phyloP scores from a whole-genome alignment of 2,888 invertebrate genomes.

The Anthophora plumipes region DNA sequence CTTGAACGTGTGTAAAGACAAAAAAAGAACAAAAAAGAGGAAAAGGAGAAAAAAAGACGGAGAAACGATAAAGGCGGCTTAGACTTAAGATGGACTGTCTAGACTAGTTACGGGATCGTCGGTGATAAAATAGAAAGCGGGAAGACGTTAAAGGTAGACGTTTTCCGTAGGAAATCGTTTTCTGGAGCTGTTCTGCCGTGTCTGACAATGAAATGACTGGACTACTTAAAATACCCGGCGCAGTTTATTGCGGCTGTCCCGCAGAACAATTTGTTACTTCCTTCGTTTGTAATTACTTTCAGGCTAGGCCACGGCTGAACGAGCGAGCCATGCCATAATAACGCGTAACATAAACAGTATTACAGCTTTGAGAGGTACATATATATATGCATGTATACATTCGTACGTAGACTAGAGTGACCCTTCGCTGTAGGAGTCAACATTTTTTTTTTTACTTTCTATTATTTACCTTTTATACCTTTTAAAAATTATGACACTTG shows the following conservation, averaged over 20 bases:
- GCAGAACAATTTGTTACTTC: slow-evolving; percentile 77
- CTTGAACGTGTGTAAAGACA: not conserved
- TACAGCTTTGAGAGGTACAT: not conserved
- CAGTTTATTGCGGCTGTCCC: slow-evolving; percentile 78
- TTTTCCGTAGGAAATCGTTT: slow-evolving; percentile 62
- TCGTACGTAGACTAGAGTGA: no score
- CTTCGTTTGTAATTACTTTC: slow-evolving; percentile 75
- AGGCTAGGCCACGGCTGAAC: slow-evolving; percentile 66
- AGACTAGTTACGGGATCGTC: slow-evolving; percentile 38
- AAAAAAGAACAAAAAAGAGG: not conserved
- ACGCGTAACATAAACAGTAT: slow-evolving; percentile 35
- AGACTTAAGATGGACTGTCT: slow-evolving; percentile 21
- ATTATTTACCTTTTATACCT: no score
- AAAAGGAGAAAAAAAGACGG: not conserved
- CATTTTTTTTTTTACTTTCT: no score
- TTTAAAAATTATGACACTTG: no score
- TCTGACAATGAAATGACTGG: slow-evolving; percentile 78
- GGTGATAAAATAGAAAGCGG: slow-evolving; percentile 46
- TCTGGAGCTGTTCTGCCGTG: slow-evolving; percentile 55
- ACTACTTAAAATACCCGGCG: slow-evolving; percentile 77
- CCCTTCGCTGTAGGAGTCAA: no score
- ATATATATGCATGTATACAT: not conserved
- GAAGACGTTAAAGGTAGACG: slow-evolving; percentile 25
- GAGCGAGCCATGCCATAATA: slow-evolving; percentile 60
- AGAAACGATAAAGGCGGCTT: slow-evolving; percentile 25